phyloP scores from a whole-genome alignment of 2,888 invertebrate species.

The Drosophila recens region DNA sequence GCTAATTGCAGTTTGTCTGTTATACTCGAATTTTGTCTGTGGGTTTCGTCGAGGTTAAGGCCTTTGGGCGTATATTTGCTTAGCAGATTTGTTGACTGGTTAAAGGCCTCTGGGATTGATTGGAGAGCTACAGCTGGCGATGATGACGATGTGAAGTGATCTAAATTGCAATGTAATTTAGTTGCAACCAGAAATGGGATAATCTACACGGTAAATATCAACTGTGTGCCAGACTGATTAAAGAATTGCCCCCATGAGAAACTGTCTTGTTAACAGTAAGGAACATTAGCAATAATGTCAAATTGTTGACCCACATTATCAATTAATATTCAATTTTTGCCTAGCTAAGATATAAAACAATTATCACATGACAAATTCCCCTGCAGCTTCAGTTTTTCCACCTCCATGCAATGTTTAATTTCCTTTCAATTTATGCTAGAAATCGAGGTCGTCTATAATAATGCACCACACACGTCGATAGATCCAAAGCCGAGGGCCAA shows the following conservation, averaged over 20 bases:
- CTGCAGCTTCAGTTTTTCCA: conserved; percentile 30
- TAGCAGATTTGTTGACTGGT: conserved; percentile 52
- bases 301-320: conserved; percentile 38
- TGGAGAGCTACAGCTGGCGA: conserved; percentile 28
- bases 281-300: background rate
- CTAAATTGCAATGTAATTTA: conserved; percentile 59
- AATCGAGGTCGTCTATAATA: conserved; percentile 54
- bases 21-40: conserved; percentile 36
- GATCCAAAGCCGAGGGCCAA: conserved; percentile 36
- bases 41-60: conserved; percentile 40
- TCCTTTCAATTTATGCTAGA: conserved; percentile 80
- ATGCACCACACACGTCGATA: conserved; percentile 19
- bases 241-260: conserved; percentile 1
- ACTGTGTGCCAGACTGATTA: conserved; percentile 27
- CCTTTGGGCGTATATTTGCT: conserved; percentile 53
- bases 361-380: conserved; percentile 69
- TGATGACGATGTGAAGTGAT: conserved; percentile 34
- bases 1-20: conserved; percentile 72
- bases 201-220: conserved; percentile 46
- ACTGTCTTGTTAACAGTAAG: background rate
- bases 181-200: conserved; percentile 36
- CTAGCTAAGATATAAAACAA: conserved; percentile 47
- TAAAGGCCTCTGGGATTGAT: conserved; percentile 37
- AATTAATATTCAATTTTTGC: conserved; percentile 44
- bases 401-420: conserved; percentile 72